A percentile compares a stretch with the other conserved stretches of the same genome.
Conservation (phyloP, 2,113 vertebrate genomes). For the Turnix velox region DNA sequence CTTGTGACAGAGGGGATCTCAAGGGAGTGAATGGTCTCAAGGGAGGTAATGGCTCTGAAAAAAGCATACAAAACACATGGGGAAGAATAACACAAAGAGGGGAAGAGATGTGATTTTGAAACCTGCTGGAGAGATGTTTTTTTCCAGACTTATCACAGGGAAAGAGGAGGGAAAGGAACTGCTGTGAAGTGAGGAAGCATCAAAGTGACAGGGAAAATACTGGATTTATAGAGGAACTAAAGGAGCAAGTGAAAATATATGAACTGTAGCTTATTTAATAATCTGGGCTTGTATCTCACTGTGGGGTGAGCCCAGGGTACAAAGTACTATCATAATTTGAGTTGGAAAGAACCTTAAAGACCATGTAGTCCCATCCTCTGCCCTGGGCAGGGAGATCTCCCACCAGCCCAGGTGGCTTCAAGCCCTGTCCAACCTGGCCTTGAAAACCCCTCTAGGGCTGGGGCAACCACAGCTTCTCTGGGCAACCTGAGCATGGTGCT, state of each 20-base stretch:
- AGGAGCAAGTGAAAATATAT: background rate
- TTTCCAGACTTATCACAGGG: background rate
- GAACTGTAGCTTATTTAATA: background rate
- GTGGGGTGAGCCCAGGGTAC: background rate
- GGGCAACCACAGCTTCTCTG: background rate
- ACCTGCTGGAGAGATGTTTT: background rate
- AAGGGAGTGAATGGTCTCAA: background rate
- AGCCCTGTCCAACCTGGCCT: background rate
- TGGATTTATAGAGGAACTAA: background rate
- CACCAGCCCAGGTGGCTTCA: background rate
- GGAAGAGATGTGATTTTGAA: background rate
- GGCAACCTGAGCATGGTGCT: background rate
- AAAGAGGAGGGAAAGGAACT: background rate
- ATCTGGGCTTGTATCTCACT: background rate
- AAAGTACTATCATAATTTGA: background rate
- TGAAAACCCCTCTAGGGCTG: background rate
- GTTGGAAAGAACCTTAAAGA: background rate
- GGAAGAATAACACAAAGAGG: no score
- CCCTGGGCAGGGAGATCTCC: background rate
- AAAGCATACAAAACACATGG: background rate
- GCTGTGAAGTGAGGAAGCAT: background rate
- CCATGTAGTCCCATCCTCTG: background rate
- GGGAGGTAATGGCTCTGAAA: background rate
- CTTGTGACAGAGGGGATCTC: fast-evolving
- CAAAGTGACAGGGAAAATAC: fast-evolving